Evolutionary conservation across 2,888 invertebrate genomes (phyloP).

Genomic region (Chrysina gloriosa): DNA sequence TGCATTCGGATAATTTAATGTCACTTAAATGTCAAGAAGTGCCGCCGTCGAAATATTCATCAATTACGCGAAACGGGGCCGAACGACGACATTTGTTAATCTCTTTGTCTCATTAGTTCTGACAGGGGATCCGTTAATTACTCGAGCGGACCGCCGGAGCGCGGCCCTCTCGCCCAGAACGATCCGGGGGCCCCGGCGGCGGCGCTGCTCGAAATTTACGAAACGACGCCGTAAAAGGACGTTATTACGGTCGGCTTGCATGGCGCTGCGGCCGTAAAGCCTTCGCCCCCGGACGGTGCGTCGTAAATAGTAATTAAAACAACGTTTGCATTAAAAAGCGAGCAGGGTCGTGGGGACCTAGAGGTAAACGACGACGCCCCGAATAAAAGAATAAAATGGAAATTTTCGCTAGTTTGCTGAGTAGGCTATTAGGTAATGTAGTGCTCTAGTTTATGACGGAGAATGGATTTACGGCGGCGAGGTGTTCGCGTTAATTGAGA

Average conservation of each 20-base stretch:
- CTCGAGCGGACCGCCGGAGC: conserved; percentile 31
- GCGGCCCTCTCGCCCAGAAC: neutral
- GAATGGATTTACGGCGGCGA: no score
- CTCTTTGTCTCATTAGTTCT: conserved; percentile 53
- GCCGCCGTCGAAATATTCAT: conserved; percentile 41
- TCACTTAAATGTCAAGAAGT: conserved; percentile 46
- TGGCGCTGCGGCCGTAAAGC: neutral
- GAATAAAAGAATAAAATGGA: neutral
- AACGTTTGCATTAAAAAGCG: conserved; percentile 5
- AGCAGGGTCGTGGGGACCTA: neutral
- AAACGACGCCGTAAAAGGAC: neutral
- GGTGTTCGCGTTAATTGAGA: no score
- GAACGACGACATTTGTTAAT: conserved; percentile 50
- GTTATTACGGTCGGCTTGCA: neutral
- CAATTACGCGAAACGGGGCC: conserved; percentile 39
- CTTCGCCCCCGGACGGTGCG: neutral
- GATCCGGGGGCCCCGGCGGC: neutral
- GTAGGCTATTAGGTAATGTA: no score
- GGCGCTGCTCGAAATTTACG: neutral
- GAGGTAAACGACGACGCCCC: neutral
- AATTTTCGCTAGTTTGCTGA: no score
- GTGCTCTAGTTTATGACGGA: no score
- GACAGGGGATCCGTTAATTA: conserved; percentile 52
- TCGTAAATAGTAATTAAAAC: conserved; percentile 12
- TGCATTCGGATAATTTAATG: conserved; percentile 45